Base-by-base conservation (phyloP, 1,140 invertebrate genomes). In the Trichonephila clavata region DNA sequence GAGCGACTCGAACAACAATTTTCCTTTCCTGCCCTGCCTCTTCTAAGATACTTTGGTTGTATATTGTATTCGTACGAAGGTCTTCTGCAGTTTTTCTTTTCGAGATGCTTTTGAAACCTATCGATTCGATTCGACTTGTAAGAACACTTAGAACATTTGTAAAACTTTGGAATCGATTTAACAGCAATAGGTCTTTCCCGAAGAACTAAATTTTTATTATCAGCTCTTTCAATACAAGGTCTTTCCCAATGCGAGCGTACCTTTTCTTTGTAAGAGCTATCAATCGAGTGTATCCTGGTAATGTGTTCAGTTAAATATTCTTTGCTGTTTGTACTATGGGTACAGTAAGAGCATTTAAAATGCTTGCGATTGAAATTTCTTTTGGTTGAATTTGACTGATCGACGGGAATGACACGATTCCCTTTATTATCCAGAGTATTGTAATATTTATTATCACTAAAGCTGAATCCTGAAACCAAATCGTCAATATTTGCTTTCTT, bases 261-360 rank as follows among this genome's bases (percentile, higher is more conserved):
- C 6, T 57, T n/a, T 14, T 59, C 20, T 27, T 50, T 16, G 43
- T 84, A 14, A 16, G 21, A 57, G 24, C 0, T 14, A 24, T 20
- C 13, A 59, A 2, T 3, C 5, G n/a, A n/a, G 14, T 84, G 81
- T 14, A 84, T n/a, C 59, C 21, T 59, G 1, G 21, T 7, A 24
- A 57, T 50, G 8, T 84, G 81, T 13, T 84, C 81, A 8, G 50
- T 24, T 59, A 84, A 57, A 21, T 84, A 24, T n/a, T 84, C 43
- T 27, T 21, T 84, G 21, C n/a, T 84, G 24, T 84, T 84, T 8
- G 81, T 84, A 13, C 20, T 57, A 57, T 27, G 50, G 50, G 24
- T n/a, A 24, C 81, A 84, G 3, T 84, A 21, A 84, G 57, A 20
- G 16, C 81, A 84, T 24, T 84, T 84, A 20, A 14, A 84, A 84